Evolutionary conservation across 2,113 vertebrate species (phyloP), one percentile per base, ranked within the genome.

Genomic region (Perca flavescens): DNA sequence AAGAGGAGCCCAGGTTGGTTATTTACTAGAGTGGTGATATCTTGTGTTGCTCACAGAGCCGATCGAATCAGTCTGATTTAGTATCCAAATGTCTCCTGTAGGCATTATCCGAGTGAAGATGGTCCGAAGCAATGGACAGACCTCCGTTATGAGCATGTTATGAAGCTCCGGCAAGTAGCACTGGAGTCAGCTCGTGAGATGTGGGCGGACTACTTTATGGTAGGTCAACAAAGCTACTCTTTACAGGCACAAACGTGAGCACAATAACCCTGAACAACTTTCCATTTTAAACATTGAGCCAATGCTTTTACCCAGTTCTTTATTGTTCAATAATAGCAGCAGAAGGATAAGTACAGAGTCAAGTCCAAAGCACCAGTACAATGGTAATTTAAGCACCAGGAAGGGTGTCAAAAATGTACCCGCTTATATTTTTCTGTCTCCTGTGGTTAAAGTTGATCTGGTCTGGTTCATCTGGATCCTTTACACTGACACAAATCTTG

Each of bases 171-270:
- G 0, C 97, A 98, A 90, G 96, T 95, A 0, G 97, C 97, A 0
- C 85, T 98, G 83, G 96, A 96, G 22, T 94, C 96, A 0, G 97
- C 97, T 2, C 94, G 97, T 19, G 96, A 97, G 70, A 96, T 96
- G 92, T 98, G 97, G 97, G 97, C 97, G 0, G 97, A 99, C 82
- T 98, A 97, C 87, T 95, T 98, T 63, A 88, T 98, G 96, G 97
- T 99, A 86, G 81, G 96, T 83, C 10, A 74, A 61, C 46, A 1
- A 13, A 65, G 64, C 25, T 62, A 14, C 40, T 68, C 31, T 82
- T 81, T 60, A 65, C 21, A 53, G 19, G 79, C 61, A 52, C 28
- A 66, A 63, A 80, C 66, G 0, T 53, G 49, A 53, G 54, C 31
- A 54, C 31, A 57, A 34, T 31, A 64, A 57, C 34, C 63, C 49